Percentiles rank a stretch among this genome's conserved stretches.
These are phyloP conservation scores for Tachycineta bicolor DNA, from an alignment of 2,113 vertebrate genomes.

Conservation along the genomic window DNA sequence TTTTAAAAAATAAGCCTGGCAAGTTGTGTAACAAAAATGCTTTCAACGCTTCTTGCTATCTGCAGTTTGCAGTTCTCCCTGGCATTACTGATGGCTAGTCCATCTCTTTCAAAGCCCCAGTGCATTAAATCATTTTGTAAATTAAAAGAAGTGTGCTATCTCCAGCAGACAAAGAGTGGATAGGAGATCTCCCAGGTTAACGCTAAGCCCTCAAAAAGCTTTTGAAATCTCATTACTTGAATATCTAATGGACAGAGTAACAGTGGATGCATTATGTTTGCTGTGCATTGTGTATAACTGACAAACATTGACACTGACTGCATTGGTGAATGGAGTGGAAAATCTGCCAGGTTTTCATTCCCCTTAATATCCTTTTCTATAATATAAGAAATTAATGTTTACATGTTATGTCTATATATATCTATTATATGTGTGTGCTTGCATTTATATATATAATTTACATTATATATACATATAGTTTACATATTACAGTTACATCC, in stretches of 20 bases:
- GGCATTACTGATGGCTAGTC: neutral
- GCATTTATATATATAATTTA: neutral
- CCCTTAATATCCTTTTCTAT: neutral
- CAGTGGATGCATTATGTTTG: neutral
- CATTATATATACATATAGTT: neutral
- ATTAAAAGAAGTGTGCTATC: neutral
- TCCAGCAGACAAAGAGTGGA: neutral
- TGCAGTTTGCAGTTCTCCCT: neutral
- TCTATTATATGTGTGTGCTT: neutral
- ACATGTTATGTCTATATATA: neutral
- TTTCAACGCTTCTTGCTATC: neutral
- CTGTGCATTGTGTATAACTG: neutral
- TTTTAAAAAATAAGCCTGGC: neutral
- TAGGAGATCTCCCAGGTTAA: slow-evolving; percentile 11
- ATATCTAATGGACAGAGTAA: slow-evolving; percentile 2
- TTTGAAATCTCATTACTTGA: slow-evolving; percentile 26
- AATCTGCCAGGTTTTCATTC: neutral
- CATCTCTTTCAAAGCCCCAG: neutral
- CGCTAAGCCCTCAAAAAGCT: neutral
- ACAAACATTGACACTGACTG: neutral
- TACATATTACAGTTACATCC: neutral
- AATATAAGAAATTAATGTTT: neutral
- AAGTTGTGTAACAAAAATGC: neutral
- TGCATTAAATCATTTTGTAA: neutral
- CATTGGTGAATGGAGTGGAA: neutral